These are phyloP conservation scores for Pygathrix nemaeus DNA, from an alignment of 2,113 vertebrate genomes.

Conservation along the genomic window DNA sequence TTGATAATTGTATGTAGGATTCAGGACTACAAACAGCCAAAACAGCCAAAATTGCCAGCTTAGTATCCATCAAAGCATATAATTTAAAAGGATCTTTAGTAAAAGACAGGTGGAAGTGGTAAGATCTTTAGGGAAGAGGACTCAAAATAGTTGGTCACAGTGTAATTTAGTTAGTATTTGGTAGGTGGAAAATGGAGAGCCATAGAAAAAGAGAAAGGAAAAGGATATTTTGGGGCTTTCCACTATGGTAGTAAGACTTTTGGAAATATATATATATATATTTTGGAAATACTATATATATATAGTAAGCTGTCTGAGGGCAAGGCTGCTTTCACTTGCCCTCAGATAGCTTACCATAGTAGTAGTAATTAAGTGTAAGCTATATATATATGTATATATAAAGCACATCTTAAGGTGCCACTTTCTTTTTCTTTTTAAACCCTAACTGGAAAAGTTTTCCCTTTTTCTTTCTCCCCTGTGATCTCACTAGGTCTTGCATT, in stretches of 20 bases:
- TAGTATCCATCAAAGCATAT: neutral
- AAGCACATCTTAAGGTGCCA: neutral
- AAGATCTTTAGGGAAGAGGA: neutral
- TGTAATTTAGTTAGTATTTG: neutral
- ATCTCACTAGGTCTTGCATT: neutral
- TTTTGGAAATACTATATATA: neutral
- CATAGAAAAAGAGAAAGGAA: neutral
- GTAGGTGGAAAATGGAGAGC: neutral
- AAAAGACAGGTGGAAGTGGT: neutral
- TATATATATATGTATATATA: too few species aligned
- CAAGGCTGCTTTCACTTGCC: too few species aligned
- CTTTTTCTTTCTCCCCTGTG: neutral
- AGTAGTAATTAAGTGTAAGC: neutral
- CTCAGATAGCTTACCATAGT: too few species aligned
- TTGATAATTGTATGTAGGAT: neutral
- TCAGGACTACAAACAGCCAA: neutral
- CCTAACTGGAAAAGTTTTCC: neutral
- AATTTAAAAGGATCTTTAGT: neutral
- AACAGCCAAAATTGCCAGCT: constrained; percentile 8
- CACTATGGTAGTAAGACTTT: neutral
- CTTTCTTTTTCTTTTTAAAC: neutral
- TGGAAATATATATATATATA: neutral
- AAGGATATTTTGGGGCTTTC: neutral
- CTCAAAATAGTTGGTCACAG: neutral
- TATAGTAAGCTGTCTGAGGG: too few species aligned